Evolutionary conservation across 23 tunicate genomes (phyloP).

Genomic region (Phallusia fumigata): DNA sequence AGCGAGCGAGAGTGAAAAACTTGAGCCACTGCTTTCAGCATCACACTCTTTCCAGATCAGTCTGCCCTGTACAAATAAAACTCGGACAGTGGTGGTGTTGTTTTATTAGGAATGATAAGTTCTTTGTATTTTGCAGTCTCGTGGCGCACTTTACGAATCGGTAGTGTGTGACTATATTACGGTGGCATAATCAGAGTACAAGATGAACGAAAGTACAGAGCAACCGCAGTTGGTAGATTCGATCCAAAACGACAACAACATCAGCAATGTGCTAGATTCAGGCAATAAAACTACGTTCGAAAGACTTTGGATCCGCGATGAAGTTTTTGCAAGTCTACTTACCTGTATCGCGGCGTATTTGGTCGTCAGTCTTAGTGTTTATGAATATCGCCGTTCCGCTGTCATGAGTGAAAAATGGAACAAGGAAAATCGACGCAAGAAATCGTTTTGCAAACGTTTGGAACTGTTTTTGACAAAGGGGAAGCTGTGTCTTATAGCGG

Average conservation of each 20-base stretch:
- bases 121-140: no score
- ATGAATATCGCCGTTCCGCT: neutral
- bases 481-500: constrained; percentile 8
- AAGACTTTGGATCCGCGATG: constrained; percentile 12
- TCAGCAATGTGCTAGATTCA: neutral
- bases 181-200: no score
- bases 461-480: neutral
- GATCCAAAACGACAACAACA: neutral
- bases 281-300: neutral
- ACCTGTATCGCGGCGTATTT: constrained; percentile 1
- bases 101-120: no score
- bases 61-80: no score
- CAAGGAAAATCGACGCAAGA: neutral
- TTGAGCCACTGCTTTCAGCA: neutral
- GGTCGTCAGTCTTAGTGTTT: constrained; percentile 3
- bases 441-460: neutral
- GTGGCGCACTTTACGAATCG: no score
- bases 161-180: no score
- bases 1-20: neutral
- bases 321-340: neutral
- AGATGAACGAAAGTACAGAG: neutral
- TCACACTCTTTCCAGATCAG: no score
- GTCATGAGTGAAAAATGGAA: neutral
- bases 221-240: neutral
- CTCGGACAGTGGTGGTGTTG: no score